Base-by-base conservation (phyloP, 2,113 vertebrate genomes). In the Platichthys stellatus region DNA sequence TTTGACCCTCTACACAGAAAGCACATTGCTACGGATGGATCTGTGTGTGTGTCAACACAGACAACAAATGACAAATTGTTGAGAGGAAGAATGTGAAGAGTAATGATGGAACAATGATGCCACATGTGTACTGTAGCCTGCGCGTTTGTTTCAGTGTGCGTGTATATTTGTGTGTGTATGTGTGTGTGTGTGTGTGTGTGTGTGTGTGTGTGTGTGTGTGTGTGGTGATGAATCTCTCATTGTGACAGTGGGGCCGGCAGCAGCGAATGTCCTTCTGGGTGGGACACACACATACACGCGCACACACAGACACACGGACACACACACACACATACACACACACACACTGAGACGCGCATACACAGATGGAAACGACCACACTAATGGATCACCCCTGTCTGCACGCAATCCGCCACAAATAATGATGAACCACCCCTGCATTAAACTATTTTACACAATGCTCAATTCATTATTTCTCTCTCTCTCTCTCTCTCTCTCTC, bases 381-480 rank as follows among this genome's bases (percentile, higher is more conserved):
- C 90, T 95, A 95, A 95, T 95, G 94, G 93, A 95, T 95, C 92
- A 94, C 93, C 88, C 86, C 94, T 95, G 94, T 95, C 94, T 93
- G 90, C 83, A 87, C 66, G 90, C 90, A 95, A 93, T 92, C 91
- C 90, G 65, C 92, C 92, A 91, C 94, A 94, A 94, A 95, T 95
- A 95, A 95, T 95, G 94, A 94, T 94, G 92, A 93, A 94, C 93
- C 93, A 93, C 94, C 90, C 86, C 90, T 87, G 91, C 89, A 94
- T 95, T 94, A 93, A 93, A 95, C 92, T 93, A 93, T 93, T 93
- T 93, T 94, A 92, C 91, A 94, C 94, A 91, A 94, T 92, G 80
- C 91, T 92, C 94, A 94, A 94, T 95, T 95, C 93, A 94, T 94
- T 94, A 94, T 89, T 79, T 73, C 86, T 78, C 43, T 26, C 63